Evolutionary conservation across 92 coral and sea anemone genomes (phyloP).

Genomic region (Muricea muricata): DNA sequence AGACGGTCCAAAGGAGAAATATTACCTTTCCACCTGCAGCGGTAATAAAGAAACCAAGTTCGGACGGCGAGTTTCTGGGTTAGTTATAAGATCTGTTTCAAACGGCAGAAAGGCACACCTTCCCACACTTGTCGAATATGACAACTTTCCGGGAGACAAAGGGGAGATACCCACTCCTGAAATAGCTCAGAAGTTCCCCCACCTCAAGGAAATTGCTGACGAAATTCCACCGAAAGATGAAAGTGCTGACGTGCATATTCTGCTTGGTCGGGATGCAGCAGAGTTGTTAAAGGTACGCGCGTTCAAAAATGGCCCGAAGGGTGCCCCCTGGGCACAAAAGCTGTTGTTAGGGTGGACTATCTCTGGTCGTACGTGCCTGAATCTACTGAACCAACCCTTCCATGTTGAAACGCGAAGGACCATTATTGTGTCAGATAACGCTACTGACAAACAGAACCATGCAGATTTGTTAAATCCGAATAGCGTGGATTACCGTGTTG

Average conservation of each 20-base stretch:
- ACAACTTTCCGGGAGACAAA: constrained; percentile 59
- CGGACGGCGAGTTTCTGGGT: constrained; percentile 50
- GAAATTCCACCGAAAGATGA: constrained; percentile 56
- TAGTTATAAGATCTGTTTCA: constrained; percentile 34
- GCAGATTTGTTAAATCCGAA: too few species aligned
- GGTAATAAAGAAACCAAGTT: constrained; percentile 41
- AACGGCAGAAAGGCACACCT: constrained; percentile 10
- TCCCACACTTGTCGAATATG: constrained; percentile 60
- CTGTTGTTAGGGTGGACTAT: constrained; percentile 66
- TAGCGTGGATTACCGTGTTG: too few species aligned
- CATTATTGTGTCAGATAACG: too few species aligned
- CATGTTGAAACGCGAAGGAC: constrained; percentile 39
- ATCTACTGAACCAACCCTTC: constrained; percentile 28
- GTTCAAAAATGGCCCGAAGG: constrained; percentile 60
- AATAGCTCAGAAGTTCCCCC: constrained; percentile 49
- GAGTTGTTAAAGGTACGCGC: too few species aligned
- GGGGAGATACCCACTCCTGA: constrained; percentile 63
- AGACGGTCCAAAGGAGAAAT: constrained; percentile 41
- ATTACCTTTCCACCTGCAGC: constrained; percentile 57
- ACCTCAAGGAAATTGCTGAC: constrained; percentile 51
- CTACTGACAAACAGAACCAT: too few species aligned
- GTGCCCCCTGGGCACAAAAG: too few species aligned
- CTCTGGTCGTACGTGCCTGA: constrained; percentile 57
- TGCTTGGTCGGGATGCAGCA: constrained; percentile 64
- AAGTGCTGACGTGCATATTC: constrained; percentile 46